phyloP scores from a whole-genome alignment of 2,888 invertebrate genomes.

The Eupithecia abbreviata region DNA sequence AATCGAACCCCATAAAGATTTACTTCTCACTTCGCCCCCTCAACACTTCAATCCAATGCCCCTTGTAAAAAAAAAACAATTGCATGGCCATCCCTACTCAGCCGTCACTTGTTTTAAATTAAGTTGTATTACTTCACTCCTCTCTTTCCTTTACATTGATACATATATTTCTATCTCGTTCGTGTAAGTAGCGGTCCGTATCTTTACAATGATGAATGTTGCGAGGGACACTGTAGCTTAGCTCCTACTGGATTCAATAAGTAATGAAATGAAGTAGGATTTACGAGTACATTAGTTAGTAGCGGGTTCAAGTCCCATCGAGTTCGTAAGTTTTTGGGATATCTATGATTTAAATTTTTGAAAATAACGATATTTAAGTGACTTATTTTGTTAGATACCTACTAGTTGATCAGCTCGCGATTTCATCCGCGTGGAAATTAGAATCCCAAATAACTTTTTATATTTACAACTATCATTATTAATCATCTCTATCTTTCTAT shows the following conservation, averaged over 20 bases:
- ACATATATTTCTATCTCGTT: conserved; percentile 48
- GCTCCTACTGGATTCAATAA: conserved; percentile 29
- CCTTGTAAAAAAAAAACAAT: conserved; percentile 34
- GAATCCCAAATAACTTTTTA: too few relatives aligned
- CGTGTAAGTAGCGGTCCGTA: conserved; percentile 66
- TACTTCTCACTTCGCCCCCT: not conserved
- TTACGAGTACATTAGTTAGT: not conserved
- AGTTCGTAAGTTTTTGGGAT: not conserved
- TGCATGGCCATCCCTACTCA: conserved; percentile 52
- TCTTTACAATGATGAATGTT: conserved; percentile 74
- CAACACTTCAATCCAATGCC: not conserved
- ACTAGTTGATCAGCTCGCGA: too few relatives aligned
- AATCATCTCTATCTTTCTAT: too few relatives aligned
- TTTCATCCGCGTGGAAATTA: too few relatives aligned
- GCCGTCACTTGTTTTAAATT: conserved; percentile 71
- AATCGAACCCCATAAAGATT: not conserved
- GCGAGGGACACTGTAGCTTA: conserved; percentile 53
- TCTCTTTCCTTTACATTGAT: conserved; percentile 15
- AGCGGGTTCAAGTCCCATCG: not conserved
- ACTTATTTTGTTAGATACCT: too few relatives aligned
- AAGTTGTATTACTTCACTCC: conserved; percentile 68
- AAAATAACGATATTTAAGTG: too few relatives aligned
- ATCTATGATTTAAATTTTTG: too few relatives aligned
- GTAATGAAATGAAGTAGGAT: not conserved
- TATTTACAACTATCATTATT: too few relatives aligned